Percentiles rank a stretch among this genome's conserved stretches.
Evolutionary conservation across 2,797 vertebrate species (phyloP).

Genomic region (Diplodus sargus): DNA sequence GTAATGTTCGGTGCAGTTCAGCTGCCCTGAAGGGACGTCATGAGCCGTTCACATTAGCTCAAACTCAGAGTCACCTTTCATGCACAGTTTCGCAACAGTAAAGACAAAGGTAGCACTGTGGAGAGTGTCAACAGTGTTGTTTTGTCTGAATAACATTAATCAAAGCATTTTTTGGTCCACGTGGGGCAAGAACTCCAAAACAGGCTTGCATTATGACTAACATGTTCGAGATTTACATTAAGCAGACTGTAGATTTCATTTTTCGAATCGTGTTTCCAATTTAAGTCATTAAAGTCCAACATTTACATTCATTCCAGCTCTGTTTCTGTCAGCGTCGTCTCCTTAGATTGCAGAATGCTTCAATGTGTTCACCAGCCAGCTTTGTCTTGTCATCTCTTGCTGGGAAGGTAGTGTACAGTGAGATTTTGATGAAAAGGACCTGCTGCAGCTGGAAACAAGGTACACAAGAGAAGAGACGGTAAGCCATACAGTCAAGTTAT

Average conservation of each 20-base stretch:
- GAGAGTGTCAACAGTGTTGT: background rate
- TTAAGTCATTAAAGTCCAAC: background rate
- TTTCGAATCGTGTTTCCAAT: background rate
- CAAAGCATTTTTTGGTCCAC: background rate
- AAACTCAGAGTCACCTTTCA: conserved; percentile 21
- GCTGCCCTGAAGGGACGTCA: conserved; percentile 45
- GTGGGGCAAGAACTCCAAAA: background rate
- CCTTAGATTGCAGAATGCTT: background rate
- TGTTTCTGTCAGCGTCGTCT: background rate
- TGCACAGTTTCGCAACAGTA: conserved; percentile 15
- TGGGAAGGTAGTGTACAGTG: background rate
- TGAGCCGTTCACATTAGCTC: conserved; percentile 16
- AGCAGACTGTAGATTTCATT: background rate
- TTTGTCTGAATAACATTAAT: background rate
- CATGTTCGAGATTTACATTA: background rate
- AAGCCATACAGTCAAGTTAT: background rate
- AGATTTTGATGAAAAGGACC: background rate
- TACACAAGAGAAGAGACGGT: background rate
- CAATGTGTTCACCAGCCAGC: too few species aligned
- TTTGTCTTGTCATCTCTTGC: background rate
- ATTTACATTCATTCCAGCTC: background rate
- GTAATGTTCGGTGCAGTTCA: conserved; percentile 46
- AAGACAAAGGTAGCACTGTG: background rate
- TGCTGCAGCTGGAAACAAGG: background rate
- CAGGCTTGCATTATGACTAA: background rate